Percentiles rank a stretch among this genome's conserved stretches.
Evolutionary conservation across 2,888 invertebrate species (phyloP).

Genomic region (Polietes domitor): DNA sequence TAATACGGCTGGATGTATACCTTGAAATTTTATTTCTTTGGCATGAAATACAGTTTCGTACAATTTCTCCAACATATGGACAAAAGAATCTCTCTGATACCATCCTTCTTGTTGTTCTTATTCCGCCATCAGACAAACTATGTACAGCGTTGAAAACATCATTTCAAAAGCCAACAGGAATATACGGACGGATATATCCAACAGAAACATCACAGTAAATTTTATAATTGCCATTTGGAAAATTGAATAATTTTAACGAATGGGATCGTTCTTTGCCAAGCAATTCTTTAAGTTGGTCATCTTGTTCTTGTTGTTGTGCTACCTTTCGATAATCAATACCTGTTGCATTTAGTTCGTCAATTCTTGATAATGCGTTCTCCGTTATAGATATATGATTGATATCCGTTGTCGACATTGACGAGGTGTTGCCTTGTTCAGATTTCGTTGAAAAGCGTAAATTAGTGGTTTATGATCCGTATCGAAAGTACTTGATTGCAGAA

Average conservation of each 20-base stretch:
- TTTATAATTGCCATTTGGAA: not conserved
- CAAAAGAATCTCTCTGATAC: not conserved
- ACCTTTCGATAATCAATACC: not conserved
- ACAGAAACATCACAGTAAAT: constrained; percentile 7
- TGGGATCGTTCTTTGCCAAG: not conserved
- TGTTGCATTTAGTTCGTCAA: not conserved
- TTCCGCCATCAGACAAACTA: not conserved
- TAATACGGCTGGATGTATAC: not conserved
- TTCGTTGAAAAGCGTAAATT: constrained; percentile 8
- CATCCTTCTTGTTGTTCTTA: constrained; percentile 12
- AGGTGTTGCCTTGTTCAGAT: constrained; percentile 30
- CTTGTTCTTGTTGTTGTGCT: not conserved
- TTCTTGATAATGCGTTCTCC: not conserved
- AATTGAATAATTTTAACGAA: not conserved
- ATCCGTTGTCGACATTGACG: constrained; percentile 58
- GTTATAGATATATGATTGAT: constrained; percentile 68
- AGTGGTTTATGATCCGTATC: constrained; percentile 19
- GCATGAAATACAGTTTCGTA: not conserved
- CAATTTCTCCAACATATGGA: not conserved
- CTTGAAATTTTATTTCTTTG: not conserved
- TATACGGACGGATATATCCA: not conserved
- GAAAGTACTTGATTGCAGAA: constrained; percentile 2
- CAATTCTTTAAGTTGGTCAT: not conserved
- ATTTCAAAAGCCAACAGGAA: not conserved
- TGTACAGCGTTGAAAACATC: not conserved